Evolutionary conservation across 2,888 invertebrate genomes (phyloP), one percentile per base, ranked within the genome.

Genomic region (Zele albiditarsus): DNA sequence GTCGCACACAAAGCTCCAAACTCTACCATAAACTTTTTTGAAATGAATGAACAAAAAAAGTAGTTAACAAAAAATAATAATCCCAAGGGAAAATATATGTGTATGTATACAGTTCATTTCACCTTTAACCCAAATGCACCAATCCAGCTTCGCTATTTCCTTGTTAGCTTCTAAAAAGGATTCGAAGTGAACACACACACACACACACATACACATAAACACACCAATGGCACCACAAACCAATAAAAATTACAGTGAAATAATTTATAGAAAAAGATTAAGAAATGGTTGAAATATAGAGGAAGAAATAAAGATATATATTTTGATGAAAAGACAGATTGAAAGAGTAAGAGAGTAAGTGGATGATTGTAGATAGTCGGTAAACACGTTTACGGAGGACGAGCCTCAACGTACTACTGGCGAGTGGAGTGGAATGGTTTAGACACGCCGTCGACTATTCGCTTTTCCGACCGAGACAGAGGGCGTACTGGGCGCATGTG

Each of bases 341-440:
- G 57, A 58, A n/a, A 5, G 28, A n/a, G 60, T 16, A 28, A 60
- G n/a, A 27, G 28, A 25, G 5, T 33, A 53, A 63, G 63, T 71
- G 71, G 23, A 58, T 38, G 12, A 14, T 57, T 6, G 69, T 16
- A 14, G 25, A 69, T 66, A 23, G 63, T 66, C 23, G 25, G 12
- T 16, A 27, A 28, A 67, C 27, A 68, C 70, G 79, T 69, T 69
- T 74, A 79, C 75, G 78, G 74, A 78, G 79, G 78, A 80, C 80
- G 86, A 81, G 80, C 83, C 86, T 84, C 85, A 84, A 84, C 84
- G 86, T 82, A 85, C 86, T 84, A 83, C 84, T 82, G 80, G 80
- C 81, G 84, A 79, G 75, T 79, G 78, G 84, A 83, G 82, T 81
- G 83, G 81, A 85, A 85, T 85, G 85, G 82, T 84, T 87, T 86